phyloP scores from a whole-genome alignment of 2,888 invertebrate species.

The Mythimna albipuncta region DNA sequence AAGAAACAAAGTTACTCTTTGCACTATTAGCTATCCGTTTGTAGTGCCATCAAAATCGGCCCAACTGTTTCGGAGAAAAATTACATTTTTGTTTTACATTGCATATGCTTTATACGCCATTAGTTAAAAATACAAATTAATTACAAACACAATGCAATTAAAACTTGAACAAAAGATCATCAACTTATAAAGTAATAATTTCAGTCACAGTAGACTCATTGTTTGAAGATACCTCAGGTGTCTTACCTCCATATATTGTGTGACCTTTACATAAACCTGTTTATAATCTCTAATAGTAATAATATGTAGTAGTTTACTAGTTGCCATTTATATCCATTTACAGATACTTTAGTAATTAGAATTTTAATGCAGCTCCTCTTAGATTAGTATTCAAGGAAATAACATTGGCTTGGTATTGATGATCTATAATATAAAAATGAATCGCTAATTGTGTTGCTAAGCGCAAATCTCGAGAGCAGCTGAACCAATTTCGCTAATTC shows the following conservation, averaged over 20 bases:
- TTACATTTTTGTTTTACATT: too few relatives aligned
- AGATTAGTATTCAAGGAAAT: background rate
- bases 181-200: background rate
- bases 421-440: background rate
- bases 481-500: too few relatives aligned
- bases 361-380: background rate
- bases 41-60: too few relatives aligned
- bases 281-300: background rate
- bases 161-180: background rate
- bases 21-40: too few relatives aligned
- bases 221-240: slow-evolving; percentile 1
- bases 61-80: too few relatives aligned
- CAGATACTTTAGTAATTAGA: background rate
- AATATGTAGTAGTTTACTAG: background rate
- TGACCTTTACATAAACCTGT: slow-evolving; percentile 18
- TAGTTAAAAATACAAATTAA: too few relatives aligned
- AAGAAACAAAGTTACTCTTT: too few relatives aligned
- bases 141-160: background rate
- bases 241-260: background rate
- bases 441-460: too few relatives aligned
- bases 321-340: slow-evolving; percentile 4
- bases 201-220: slow-evolving; percentile 12
- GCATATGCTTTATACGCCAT: too few relatives aligned
- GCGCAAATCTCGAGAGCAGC: too few relatives aligned
- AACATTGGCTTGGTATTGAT: background rate